phyloP scores from a whole-genome alignment of 2,113 vertebrate species.

The Ibidorhyncha struthersii region DNA sequence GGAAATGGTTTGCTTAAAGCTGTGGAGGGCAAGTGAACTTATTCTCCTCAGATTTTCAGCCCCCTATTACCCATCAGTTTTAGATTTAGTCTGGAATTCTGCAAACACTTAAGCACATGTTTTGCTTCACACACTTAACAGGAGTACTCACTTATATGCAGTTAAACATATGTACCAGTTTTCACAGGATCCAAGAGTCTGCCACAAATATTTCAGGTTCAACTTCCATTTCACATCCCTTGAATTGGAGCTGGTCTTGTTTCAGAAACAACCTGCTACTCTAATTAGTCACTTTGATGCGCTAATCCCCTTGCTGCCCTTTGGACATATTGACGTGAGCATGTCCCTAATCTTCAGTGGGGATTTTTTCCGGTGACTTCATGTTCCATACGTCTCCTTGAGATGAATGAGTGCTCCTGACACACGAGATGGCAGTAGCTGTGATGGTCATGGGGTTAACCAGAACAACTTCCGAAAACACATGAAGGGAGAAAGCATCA shows the following conservation, averaged over 20 bases:
- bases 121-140: background rate
- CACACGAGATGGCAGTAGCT: background rate
- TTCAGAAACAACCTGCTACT: background rate
- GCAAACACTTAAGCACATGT: background rate
- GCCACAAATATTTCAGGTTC: slow-evolving; percentile 7
- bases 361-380: background rate
- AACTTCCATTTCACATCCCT: background rate
- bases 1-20: background rate
- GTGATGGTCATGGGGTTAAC: background rate
- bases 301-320: background rate
- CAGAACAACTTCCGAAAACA: background rate
- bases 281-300: background rate
- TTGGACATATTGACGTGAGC: fast-evolving
- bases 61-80: background rate
- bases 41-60: background rate
- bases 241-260: background rate
- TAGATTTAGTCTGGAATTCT: background rate
- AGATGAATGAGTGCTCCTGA: background rate
- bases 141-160: background rate
- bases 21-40: background rate
- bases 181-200: background rate
- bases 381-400: background rate
- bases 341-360: background rate
- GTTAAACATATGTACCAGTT: background rate
- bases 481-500: background rate